Base-by-base conservation (phyloP, 2,113 vertebrate species). In the Halichoerus grypus region DNA sequence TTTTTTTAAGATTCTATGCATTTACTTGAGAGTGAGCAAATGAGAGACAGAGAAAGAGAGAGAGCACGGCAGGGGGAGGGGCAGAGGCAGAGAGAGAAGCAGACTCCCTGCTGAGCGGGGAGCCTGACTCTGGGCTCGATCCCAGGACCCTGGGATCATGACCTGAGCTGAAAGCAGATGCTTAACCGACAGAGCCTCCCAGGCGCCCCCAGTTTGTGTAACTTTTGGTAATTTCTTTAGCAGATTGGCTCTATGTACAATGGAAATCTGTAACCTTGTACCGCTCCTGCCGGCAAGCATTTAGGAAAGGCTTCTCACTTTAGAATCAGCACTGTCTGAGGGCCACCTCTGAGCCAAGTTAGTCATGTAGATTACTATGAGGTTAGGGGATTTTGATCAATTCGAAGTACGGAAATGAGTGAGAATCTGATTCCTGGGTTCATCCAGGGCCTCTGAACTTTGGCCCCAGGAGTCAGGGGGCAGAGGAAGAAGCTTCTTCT, bases 381-480 rank as follows among this genome's bases (percentile, higher is more conserved):
- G 33, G 36, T 65, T 42, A 85, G 57, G 4, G 12, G 11, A 67
- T 26, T 79, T 86, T 63, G 71, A 13, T 36, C 24, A 39, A 82
- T 21, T 39, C 2, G 26, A 53, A 88, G 0, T 28, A 13, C 84
- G 31, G 28, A 72, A 63, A n/a, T 7, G 46, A 63, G 15, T 22
- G 22, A 57, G 91, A 36, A 12, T 3, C 21, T n/a, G 16, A 81
- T 28, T 26, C 9, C 14, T 3, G 42, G n/a, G 33, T n/a, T 88
- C 46, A 24, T 33, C 22, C 53, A 21, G 11, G 0, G 3, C 14
- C 16, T 76, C 61, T 72, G 83, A 57, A 26, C 1, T 5, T n/a
- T 10, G 26, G 5, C 13, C 8, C 5, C 65, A 1, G 11, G 4
- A 4, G 4, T 36, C 21, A 63, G 55, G 18, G 7, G 55, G 3